Evolutionary conservation across 2,797 vertebrate species (phyloP).

Genomic region (Odontamblyopus lacepedii): DNA sequence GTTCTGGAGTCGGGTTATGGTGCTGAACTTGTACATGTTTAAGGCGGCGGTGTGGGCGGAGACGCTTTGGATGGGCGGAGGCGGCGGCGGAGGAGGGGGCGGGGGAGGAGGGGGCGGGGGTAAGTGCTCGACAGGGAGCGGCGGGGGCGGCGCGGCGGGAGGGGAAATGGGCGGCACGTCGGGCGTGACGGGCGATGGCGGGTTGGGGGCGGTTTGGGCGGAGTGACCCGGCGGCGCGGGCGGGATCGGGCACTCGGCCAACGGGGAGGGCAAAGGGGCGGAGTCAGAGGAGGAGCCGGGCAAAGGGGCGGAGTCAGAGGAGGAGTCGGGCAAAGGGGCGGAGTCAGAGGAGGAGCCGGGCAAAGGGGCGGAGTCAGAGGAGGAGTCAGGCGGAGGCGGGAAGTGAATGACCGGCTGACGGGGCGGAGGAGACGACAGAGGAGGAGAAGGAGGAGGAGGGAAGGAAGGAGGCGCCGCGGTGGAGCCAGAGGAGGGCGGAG

Average conservation of each 20-base stretch:
- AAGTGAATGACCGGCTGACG: neutral
- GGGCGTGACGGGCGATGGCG: conserved; percentile 38
- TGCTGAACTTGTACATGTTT: conserved; percentile 90
- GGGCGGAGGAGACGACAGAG: neutral
- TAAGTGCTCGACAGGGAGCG: neutral
- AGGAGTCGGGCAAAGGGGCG: neutral
- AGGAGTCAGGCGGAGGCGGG: conserved; percentile 37
- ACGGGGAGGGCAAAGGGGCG: conserved; percentile 68
- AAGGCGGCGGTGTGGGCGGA: conserved; percentile 78
- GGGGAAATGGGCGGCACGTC: neutral
- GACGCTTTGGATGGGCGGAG: conserved; percentile 74
- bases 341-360: conserved; percentile 50
- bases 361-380: conserved; percentile 56
- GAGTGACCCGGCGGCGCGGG: conserved; percentile 72
- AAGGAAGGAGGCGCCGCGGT: neutral
- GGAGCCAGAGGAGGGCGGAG: conserved; percentile 66
- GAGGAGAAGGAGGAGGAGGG: neutral
- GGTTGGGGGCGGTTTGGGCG: conserved; percentile 78
- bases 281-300: conserved; percentile 38
- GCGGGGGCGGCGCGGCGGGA: neutral
- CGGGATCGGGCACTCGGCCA: conserved; percentile 54
- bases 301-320: conserved; percentile 26
- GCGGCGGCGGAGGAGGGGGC: conserved; percentile 72
- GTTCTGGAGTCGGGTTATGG: conserved; percentile 87
- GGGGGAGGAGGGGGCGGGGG: neutral